Base-by-base conservation (phyloP, 2,797 vertebrate genomes). In the Enteromius fasciolatus region DNA sequence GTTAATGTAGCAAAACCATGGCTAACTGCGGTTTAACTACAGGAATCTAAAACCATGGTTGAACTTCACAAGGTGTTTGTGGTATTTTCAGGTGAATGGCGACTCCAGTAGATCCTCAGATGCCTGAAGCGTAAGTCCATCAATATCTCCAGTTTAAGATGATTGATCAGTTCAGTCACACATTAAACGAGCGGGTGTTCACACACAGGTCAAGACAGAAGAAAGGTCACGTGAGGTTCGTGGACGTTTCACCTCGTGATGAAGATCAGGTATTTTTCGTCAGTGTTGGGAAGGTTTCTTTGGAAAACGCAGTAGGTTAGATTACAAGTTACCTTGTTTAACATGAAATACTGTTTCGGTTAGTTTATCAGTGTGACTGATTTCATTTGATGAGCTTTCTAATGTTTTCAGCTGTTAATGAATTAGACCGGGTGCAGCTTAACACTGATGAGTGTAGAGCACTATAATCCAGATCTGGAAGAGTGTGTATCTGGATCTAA, bases 71-170 rank as follows among this genome's bases (percentile, higher is more conserved):
- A 57, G 54, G 20, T 57, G 23, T 61, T 28, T 25, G n/a, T 25
- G 23, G 4, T 28, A 1, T 61, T 3, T 61, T 61, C 2, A 63
- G 59, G 25, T 17, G 14, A 31, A 63, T 63, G 61, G 61, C 61
- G 28, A 31, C 61, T 63, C 61, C 61, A 31, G 61, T 63, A 4
- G 61, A 63, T 63, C 61, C 61, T 63, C 28, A 63, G 61, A 63
- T 15, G 28, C 28, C 25, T 3, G 14, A 28, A 4, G 61, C 0
- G 61, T 63, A 8, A 63, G 61, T 63, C 3, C 25, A 8, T 17
- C 59, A 7, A 4, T 31, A 31, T 31, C 15, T 31, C 6, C 17
- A 17, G 25, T 17, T 63, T 3, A 28, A 7, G 14, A 3, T 63
- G 59, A 3, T 63, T 3, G 11, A 17, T 63, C 25, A 17, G 3